phyloP scores from a whole-genome alignment of 2,113 vertebrate genomes.

The Nipponia nippon region DNA sequence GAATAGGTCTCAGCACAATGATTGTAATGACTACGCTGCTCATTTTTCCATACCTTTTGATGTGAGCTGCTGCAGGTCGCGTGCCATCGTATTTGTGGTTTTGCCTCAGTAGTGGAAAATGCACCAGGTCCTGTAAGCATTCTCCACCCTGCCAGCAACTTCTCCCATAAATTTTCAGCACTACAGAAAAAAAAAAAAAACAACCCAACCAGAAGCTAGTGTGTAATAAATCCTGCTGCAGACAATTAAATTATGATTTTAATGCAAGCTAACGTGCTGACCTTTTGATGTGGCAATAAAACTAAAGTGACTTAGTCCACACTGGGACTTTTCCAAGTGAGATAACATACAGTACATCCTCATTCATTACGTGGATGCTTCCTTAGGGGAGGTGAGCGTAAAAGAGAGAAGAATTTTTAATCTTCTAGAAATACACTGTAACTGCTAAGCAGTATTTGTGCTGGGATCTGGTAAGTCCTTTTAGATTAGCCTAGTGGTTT shows the following conservation, averaged over 20 bases:
- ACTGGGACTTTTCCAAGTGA: neutral
- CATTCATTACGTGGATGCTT: neutral
- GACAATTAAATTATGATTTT: neutral
- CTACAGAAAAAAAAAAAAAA: neutral
- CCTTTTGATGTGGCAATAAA: neutral
- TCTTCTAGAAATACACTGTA: neutral
- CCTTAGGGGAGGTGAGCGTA: neutral
- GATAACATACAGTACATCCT: neutral
- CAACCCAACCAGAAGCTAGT: neutral
- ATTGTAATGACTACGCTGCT: fast-evolving
- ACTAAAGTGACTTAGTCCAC: neutral
- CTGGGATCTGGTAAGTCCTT: neutral
- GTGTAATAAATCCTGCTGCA: neutral
- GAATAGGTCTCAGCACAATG: neutral
- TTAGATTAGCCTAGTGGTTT: neutral
- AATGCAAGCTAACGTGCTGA: neutral
- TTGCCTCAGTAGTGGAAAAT: neutral
- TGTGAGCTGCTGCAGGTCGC: neutral
- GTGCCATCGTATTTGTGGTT: neutral
- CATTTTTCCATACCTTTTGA: neutral
- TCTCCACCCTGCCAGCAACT: neutral
- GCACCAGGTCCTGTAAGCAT: neutral
- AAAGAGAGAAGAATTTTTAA: neutral
- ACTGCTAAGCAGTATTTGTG: neutral
- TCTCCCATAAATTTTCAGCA: neutral